phyloP scores from a whole-genome alignment of 2,113 vertebrate species.

The Gadus chalcogrammus region DNA sequence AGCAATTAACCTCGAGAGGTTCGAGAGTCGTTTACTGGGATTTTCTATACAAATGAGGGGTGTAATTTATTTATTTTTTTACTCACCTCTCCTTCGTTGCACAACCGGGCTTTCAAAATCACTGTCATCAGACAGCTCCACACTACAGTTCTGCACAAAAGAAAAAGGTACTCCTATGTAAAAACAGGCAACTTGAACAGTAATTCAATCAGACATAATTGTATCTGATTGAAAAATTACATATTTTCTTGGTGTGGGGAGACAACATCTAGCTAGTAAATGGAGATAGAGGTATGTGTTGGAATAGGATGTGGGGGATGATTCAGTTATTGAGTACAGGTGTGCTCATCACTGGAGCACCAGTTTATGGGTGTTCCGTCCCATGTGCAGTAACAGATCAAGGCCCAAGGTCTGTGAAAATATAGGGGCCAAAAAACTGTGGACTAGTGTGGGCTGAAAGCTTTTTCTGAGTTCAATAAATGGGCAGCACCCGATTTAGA shows the following conservation, averaged over 20 bases:
- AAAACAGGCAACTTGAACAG: conserved; percentile 2
- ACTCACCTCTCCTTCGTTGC: not conserved
- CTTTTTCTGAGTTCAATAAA: not conserved
- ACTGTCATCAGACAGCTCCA: conserved; percentile 1
- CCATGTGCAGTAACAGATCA: too few relatives aligned
- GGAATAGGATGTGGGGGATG: too few relatives aligned
- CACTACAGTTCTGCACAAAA: not conserved
- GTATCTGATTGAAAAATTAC: not conserved
- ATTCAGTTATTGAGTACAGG: too few relatives aligned
- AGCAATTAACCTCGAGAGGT: not conserved
- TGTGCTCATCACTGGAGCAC: too few relatives aligned
- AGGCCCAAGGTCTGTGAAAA: conserved; percentile 4
- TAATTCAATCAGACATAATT: not conserved
- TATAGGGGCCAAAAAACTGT: not conserved
- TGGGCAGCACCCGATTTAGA: not conserved
- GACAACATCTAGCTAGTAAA: too few relatives aligned
- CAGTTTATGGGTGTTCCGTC: too few relatives aligned
- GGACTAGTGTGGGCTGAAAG: conserved; percentile 1
- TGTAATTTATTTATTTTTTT: not conserved
- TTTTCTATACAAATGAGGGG: not conserved
- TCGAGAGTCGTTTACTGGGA: not conserved
- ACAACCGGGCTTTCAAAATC: conserved; percentile 1
- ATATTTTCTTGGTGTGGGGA: too few relatives aligned
- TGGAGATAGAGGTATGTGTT: too few relatives aligned
- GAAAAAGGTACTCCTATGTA: not conserved